Percentiles rank a stretch among this genome's conserved stretches.
Conservation (phyloP, 2,113 vertebrate species). For the Himantopus leucocephalus region DNA sequence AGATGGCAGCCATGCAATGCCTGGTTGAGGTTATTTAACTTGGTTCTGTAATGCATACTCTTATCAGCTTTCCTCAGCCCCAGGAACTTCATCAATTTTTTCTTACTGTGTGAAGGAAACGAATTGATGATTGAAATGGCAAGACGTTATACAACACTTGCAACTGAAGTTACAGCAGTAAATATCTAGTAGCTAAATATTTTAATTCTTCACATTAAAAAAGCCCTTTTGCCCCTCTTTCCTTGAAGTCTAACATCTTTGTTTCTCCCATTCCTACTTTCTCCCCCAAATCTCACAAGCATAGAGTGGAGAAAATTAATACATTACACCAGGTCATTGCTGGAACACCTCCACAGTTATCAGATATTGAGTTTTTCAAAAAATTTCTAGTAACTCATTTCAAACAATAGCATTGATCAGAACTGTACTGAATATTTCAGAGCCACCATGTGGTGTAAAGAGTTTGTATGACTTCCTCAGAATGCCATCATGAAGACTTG, state of each 20-base stretch:
- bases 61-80: not conserved
- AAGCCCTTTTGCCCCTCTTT: not conserved
- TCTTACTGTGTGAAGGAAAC: not conserved
- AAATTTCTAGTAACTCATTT: not conserved
- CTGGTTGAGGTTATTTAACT: not conserved
- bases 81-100: not conserved
- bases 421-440: not conserved
- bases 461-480: not conserved
- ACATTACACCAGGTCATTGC: not conserved
- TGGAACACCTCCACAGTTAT: not conserved
- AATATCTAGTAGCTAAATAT: not conserved
- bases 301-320: not conserved
- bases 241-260: not conserved
- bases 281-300: not conserved
- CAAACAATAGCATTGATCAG: not conserved
- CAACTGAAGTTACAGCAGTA: not conserved
- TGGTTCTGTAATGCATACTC: not conserved
- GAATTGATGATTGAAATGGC: not conserved
- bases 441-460: not conserved
- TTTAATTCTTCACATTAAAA: not conserved
- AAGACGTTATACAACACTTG: not conserved
- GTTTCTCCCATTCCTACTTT: not conserved
- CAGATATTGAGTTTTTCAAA: not conserved
- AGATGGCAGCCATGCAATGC: rapidly evolving
- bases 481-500: not conserved